Evolutionary conservation across 2,888 invertebrate species (phyloP), one percentile per base, ranked within the genome.

Genomic region (Chymomyza caudatula): DNA sequence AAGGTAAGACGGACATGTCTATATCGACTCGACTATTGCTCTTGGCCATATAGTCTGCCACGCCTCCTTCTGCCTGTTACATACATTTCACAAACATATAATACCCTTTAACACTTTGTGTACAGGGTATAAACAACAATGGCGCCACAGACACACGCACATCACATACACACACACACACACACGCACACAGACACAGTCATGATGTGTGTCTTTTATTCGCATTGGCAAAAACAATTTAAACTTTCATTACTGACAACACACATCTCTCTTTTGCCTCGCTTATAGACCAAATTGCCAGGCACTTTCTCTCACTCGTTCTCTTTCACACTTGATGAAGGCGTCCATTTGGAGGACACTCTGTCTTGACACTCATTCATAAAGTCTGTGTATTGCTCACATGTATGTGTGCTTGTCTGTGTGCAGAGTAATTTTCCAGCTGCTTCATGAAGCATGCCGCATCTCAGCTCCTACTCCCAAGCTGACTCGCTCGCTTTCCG

Each of bases 321-420:
- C 47, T 47, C 19, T 47, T 17, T 15, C 3, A 17, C 51, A 20
- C 51, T 22, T 51, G 51, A 20, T 20, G 51, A 4, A 17, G 51
- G 51, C 13, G 76, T 67, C 81, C 78, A 75, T 73, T 80, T 70
- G 75, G 67, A 67, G 63, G 80, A 73, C 80, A 75, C 83, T 80
- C 77, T 80, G 76, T 85, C 80, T 80, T 85, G 83, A 73, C 80
- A 75, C 83, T 80, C 77, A 83, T 77, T 81, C 80, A 85, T 85
- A 80, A 83, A 62, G 52, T n/a, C n/a, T 25, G 61, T 29, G 11
- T 29, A 11, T 0, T 29, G 29, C 29, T 29, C 29, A 4, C 11
- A 1, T 29, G 8, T 29, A 11, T 29, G 29, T 29, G 29, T 11
- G 29, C 29, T 37, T 37, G 29, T 37, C 29, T 37, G 29, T 2